Conservation (phyloP, 2,797 vertebrate species). For the Smutsia temminckii region DNA sequence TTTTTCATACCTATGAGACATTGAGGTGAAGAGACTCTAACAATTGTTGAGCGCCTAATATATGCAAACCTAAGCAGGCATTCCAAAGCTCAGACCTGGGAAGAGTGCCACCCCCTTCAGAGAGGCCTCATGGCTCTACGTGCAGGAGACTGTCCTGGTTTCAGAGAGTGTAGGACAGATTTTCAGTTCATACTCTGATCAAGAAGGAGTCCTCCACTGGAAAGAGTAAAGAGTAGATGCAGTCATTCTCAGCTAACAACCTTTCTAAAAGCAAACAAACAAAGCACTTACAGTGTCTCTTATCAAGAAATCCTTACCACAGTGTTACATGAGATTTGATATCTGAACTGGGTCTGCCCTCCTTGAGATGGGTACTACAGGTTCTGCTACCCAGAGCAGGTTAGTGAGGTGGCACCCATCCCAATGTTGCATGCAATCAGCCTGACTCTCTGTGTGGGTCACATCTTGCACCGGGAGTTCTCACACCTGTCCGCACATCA, state of each 20-base stretch:
- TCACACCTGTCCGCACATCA: background rate
- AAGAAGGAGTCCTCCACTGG: background rate
- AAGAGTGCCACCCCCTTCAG: background rate
- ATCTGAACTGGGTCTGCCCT: background rate
- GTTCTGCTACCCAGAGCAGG: background rate
- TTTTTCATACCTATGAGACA: background rate
- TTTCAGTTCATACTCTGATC: background rate
- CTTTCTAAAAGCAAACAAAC: background rate
- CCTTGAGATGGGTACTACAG: background rate
- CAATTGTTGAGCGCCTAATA: background rate
- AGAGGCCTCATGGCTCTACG: background rate
- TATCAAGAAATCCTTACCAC: background rate
- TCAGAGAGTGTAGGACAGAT: background rate
- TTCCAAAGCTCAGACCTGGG: background rate
- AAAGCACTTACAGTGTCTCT: background rate
- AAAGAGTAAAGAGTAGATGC: background rate
- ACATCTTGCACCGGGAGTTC: accelerated
- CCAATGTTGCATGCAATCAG: background rate
- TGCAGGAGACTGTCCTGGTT: background rate
- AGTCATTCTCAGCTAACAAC: background rate
- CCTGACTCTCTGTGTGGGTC: background rate
- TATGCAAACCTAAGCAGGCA: background rate
- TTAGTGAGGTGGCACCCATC: accelerated
- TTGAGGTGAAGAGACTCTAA: background rate
- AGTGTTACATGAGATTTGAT: background rate